Base-by-base conservation (phyloP, 92 coral and sea anemone genomes). In the Zoanthus sansibaricus region DNA sequence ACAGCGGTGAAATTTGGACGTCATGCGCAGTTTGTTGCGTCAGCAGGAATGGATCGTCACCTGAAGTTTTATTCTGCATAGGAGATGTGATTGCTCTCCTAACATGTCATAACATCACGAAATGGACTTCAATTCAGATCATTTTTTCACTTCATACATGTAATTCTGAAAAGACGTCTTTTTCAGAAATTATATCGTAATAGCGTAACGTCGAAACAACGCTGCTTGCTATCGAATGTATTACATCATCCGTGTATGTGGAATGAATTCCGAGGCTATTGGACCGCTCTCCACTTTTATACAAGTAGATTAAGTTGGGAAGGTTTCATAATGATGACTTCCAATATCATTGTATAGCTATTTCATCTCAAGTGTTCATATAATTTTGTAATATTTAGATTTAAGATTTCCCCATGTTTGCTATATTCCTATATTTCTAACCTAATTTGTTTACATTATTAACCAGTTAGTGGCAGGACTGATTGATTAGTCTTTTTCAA, bases 1-100 rank as follows among this genome's bases (percentile, higher is more conserved):
- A 97, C 99, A 5, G 98, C 98, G 47, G 98, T 97, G 61, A 97
- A 95, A 88, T 97, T 97, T 78, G 98, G 99, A 62, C 93, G 92
- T 58, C 96, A 97, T 87, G 98, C 98, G 71, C 91, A 92, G 47
- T 94, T 94, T 42, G 76, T 97, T 16, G 95, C 98, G 56, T 97
- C 99, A 0, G 86, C 98, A 44, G 96, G 99, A 77, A 96, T 97
- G 94, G 99, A 97, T 68, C 94, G 99, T 13, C 98, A 97, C 79
- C 96, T 97, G 56, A 97, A 97, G 90, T 97, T 97, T 90, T 97
- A 90, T 88, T 92, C 99, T 6, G 85, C 85, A 9, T 80, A 71
- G 70, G 45, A 45, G 56, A 21, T 54, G 11, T 4, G 45, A 72
- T 5, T 5, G 30, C 70, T 6, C 10, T 1, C 17, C 0, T 37